phyloP scores from a whole-genome alignment of 2,113 vertebrate species.

The Stigmatopora argus region DNA sequence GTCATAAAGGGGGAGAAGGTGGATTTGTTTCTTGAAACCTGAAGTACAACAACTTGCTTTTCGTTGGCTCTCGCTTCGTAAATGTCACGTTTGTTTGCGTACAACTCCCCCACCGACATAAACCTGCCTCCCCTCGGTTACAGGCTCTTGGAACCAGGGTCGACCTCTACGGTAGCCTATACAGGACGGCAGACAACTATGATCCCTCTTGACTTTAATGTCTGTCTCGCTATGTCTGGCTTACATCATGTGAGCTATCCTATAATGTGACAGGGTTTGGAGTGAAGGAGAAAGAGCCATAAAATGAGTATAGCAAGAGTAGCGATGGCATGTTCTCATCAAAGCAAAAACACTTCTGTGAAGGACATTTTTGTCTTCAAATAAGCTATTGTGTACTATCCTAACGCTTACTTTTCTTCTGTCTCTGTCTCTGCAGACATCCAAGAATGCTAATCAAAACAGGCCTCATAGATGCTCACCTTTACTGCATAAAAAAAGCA shows the following conservation, averaged over 20 bases:
- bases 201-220: constrained; percentile 6
- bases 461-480: constrained; percentile 91
- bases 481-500: constrained; percentile 95
- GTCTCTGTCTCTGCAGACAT: constrained; percentile 67
- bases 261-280: constrained; percentile 15
- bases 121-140: constrained; percentile 28
- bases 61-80: constrained; percentile 63
- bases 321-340: too few relatives aligned
- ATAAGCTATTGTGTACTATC: not conserved
- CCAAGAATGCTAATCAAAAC: constrained; percentile 92
- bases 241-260: constrained; percentile 8
- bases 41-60: constrained; percentile 54
- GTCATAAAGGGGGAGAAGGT: constrained; percentile 14
- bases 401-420: not conserved
- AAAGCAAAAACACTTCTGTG: too few relatives aligned
- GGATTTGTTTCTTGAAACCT: constrained; percentile 46
- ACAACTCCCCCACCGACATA: constrained; percentile 29
- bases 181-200: constrained; percentile 57
- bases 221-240: not conserved
- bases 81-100: constrained; percentile 53
- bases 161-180: constrained; percentile 36
- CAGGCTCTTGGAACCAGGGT: constrained; percentile 4
- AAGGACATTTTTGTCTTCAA: not conserved
- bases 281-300: constrained; percentile 35
- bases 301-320: constrained; percentile 5